phyloP scores from a whole-genome alignment of 2,113 vertebrate species.

The Malurus melanocephalus region DNA sequence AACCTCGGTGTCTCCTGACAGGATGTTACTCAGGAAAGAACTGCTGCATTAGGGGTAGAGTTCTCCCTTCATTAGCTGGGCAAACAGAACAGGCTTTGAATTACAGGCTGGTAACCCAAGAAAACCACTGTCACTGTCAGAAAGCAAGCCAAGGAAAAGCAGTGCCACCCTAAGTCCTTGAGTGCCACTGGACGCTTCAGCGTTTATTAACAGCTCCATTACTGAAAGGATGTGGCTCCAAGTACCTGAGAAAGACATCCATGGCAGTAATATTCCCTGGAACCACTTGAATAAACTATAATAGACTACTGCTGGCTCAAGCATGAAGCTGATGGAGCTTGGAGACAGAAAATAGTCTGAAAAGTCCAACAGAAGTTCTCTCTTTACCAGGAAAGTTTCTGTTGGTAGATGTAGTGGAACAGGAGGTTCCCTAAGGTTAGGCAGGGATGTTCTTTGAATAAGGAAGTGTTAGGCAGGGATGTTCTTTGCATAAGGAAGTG shows the following conservation, averaged over 20 bases:
- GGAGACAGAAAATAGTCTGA: not conserved
- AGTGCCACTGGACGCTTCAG: not conserved
- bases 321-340: not conserved
- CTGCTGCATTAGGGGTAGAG: not conserved
- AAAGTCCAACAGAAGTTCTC: not conserved
- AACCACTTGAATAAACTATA: conserved; percentile 18
- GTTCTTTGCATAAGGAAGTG: not conserved
- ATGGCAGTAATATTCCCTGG: not conserved
- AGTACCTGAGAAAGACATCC: not conserved
- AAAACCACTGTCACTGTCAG: conserved; percentile 3
- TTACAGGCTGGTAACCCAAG: conserved; percentile 1
- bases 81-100: conserved; percentile 1
- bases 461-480: not conserved
- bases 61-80: conserved; percentile 28
- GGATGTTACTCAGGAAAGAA: not conserved
- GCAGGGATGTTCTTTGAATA: not conserved
- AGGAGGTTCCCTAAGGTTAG: not conserved
- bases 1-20: not conserved
- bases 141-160: not conserved
- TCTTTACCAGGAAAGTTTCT: not conserved
- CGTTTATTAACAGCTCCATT: not conserved
- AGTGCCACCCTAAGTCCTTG: not conserved
- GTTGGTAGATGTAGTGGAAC: not conserved
- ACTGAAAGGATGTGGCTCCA: not conserved
- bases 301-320: not conserved